These are phyloP conservation scores for Gryon sp. DNA, from an alignment of 1,140 invertebrate genomes.

Conservation along the genomic window DNA sequence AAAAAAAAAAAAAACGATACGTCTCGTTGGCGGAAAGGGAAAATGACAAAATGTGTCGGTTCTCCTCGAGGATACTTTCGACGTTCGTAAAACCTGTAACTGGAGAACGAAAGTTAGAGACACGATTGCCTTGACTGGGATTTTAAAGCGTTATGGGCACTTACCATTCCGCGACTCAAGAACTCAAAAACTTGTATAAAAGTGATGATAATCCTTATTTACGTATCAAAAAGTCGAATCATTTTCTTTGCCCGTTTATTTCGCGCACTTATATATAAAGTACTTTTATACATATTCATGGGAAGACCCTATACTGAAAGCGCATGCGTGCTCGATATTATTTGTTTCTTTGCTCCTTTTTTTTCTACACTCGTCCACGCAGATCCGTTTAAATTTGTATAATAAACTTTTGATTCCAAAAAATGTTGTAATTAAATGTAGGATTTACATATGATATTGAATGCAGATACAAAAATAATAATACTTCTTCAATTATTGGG, in stretches of 20 bases:
- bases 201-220: constrained; percentile 60
- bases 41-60: constrained; percentile 57
- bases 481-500: constrained; percentile 44
- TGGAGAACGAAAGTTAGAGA: constrained; percentile 60
- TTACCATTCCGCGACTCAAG: constrained; percentile 55
- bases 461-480: constrained; percentile 12
- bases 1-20: constrained; percentile 40
- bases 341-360: constrained; percentile 10
- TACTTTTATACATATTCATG: constrained; percentile 13
- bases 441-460: constrained; percentile 40
- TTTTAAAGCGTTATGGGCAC: constrained; percentile 52
- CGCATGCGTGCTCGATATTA: constrained; percentile 21
- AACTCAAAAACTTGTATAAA: constrained; percentile 53
- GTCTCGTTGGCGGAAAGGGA: constrained; percentile 43
- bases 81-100: constrained; percentile 48
- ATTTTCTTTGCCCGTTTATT: constrained; percentile 2
- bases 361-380: constrained; percentile 5
- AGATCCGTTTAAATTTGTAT: constrained; percentile 33
- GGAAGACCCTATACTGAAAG: too few species aligned
- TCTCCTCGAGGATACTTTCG: constrained; percentile 21
- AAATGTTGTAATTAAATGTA: constrained; percentile 48
- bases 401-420: constrained; percentile 41
- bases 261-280: background rate
- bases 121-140: constrained; percentile 67
- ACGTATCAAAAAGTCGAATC: constrained; percentile 40